Conservation (phyloP, 2,888 invertebrate species). For the Zygaena filipendulae region DNA sequence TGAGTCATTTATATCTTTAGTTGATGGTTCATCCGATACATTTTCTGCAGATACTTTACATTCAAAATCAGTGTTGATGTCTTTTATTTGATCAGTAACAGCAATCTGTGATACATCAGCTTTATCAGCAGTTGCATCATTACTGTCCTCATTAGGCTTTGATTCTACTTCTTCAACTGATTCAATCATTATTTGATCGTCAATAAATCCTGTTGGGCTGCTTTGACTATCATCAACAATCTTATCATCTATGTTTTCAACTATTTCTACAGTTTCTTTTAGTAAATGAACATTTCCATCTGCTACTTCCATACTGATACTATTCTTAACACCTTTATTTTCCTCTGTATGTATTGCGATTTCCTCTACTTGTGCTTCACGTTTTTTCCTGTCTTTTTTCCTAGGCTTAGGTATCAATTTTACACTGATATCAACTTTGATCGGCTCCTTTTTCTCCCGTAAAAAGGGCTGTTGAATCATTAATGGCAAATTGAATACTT, state of each 20-base stretch:
- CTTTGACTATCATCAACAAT: no score
- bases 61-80: no score
- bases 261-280: constrained; percentile 39
- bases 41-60: no score
- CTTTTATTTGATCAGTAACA: no score
- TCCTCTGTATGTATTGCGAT: constrained; percentile 29
- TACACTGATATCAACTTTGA: constrained; percentile 82
- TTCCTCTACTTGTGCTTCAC: constrained; percentile 38
- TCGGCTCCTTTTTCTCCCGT: constrained; percentile 74
- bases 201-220: no score
- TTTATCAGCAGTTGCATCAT: constrained; percentile 11
- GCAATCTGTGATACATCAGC: no score
- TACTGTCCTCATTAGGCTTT: constrained; percentile 16
- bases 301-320: constrained; percentile 56
- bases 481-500: constrained; percentile 55
- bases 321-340: constrained; percentile 43
- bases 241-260: constrained; percentile 23
- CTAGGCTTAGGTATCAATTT: constrained; percentile 75
- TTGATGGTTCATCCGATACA: no score
- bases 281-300: constrained; percentile 42
- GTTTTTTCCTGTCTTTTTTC: constrained; percentile 50
- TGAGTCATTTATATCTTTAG: no score
- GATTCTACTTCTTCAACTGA: no score
- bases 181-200: no score
- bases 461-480: constrained; percentile 70